Evolutionary conservation across 2,888 invertebrate genomes (phyloP).

Genomic region (Actias luna): DNA sequence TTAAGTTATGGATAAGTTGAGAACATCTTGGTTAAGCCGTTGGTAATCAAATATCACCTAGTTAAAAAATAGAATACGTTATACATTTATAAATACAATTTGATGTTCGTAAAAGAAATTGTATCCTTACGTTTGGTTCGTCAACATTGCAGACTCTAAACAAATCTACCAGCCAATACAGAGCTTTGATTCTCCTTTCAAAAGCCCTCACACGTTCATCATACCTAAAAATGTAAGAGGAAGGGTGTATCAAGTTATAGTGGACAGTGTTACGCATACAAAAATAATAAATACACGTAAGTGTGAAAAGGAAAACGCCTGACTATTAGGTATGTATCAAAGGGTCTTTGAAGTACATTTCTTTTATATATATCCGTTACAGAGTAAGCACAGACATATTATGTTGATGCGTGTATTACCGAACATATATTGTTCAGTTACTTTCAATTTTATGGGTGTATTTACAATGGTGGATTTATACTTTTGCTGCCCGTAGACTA

Average conservation of each 20-base stretch:
- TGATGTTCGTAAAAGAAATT: slow-evolving; percentile 11
- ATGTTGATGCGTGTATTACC: no score
- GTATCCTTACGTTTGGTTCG: slow-evolving; percentile 10
- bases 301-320: slow-evolving; percentile 37
- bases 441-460: no score
- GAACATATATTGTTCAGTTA: no score
- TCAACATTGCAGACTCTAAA: slow-evolving; percentile 20
- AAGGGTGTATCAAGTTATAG: slow-evolving; percentile 24
- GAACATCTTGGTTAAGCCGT: no score
- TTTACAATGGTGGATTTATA: no score
- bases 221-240: slow-evolving; percentile 19
- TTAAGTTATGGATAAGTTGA: no score
- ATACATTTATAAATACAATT: no score
- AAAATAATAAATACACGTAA: slow-evolving; percentile 27
- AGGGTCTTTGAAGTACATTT: slow-evolving; percentile 13
- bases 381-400: neutral
- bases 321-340: slow-evolving; percentile 37
- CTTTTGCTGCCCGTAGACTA: no score
- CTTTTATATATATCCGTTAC: neutral
- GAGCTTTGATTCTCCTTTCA: slow-evolving; percentile 21
- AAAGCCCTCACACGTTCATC: slow-evolving; percentile 7
- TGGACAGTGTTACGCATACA: slow-evolving; percentile 25
- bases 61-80: no score
- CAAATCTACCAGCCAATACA: slow-evolving; percentile 20
- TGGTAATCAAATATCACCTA: neutral